Evolutionary conservation across 2,797 vertebrate species (phyloP).

Genomic region (Lacerta bilineata): DNA sequence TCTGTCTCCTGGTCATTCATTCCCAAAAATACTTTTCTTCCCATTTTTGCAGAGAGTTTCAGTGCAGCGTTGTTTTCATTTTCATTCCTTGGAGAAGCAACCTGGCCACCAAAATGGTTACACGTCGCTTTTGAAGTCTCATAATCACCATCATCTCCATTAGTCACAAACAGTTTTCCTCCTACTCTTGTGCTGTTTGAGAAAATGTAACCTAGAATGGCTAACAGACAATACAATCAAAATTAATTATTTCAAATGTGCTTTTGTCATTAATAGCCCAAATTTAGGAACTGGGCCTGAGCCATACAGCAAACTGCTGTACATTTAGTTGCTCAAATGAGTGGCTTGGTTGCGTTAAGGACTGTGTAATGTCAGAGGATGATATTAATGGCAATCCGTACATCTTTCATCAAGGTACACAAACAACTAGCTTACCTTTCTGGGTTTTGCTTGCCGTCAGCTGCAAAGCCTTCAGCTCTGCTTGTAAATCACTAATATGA

Average conservation of each 20-base stretch:
- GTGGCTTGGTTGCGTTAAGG: not conserved
- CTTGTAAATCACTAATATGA: conserved; percentile 47
- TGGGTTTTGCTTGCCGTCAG: conserved; percentile 17
- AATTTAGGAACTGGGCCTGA: not conserved
- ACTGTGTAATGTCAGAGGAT: not conserved
- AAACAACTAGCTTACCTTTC: conserved; percentile 59
- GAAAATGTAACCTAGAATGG: conserved; percentile 43
- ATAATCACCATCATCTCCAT: conserved; percentile 33
- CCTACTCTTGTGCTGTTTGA: conserved; percentile 24
- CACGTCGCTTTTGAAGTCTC: conserved; percentile 39
- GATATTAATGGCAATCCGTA: not conserved
- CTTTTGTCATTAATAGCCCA: not conserved
- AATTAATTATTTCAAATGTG: not conserved
- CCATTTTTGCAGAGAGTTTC: not conserved
- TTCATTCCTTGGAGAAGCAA: conserved; percentile 40
- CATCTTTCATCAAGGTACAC: not conserved
- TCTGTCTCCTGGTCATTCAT: conserved; percentile 29
- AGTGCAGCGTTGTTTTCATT: not conserved
- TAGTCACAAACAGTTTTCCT: conserved; percentile 39
- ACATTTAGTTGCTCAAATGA: not conserved
- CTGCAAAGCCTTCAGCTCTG: conserved; percentile 49
- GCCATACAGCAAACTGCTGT: not conserved
- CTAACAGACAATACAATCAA: conserved; percentile 11
- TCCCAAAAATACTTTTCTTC: not conserved
- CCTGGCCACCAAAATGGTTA: conserved; percentile 15